Conservation (phyloP, 1,140 invertebrate genomes). For the Pissodes strobi region DNA sequence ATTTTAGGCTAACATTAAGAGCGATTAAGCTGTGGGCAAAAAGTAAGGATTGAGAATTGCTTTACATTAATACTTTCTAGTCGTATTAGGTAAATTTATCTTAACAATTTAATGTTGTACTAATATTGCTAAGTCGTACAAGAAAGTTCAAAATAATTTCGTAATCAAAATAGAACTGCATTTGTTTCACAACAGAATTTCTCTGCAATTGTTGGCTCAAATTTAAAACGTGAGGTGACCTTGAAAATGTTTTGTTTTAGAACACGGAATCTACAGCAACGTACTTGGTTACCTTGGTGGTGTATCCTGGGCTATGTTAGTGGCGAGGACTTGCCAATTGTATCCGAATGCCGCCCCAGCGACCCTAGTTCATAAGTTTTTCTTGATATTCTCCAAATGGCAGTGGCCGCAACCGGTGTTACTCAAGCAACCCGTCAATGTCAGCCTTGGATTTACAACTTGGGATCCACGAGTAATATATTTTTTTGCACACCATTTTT, state of each 20-base stretch:
- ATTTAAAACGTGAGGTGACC: no score
- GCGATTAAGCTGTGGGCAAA: conserved; percentile 99
- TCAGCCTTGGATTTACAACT: conserved; percentile 87
- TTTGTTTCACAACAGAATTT: no score
- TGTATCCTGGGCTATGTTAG: conserved; percentile 99
- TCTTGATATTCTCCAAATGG: conserved; percentile 96
- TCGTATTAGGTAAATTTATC: no score
- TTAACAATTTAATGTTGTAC: no score
- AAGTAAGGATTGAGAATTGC: conserved; percentile 81
- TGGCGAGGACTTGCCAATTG: conserved; percentile 96
- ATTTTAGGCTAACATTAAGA: conserved; percentile 89
- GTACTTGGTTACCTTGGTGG: conserved; percentile 97
- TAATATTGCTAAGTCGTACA: no score
- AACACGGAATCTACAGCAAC: conserved; percentile 97
- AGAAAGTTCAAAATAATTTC: no score
- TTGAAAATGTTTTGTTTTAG: no score
- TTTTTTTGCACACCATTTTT: not conserved
- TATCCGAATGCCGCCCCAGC: conserved; percentile 97
- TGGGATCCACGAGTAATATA: conserved; percentile 88
- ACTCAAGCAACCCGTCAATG: conserved; percentile 87
- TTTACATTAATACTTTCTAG: not conserved
- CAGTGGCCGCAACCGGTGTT: conserved; percentile 98
- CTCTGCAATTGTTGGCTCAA: no score
- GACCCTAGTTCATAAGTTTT: conserved; percentile 97
- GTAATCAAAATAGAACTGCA: no score